Percentiles rank a stretch among this genome's conserved stretches.
phyloP scores from a whole-genome alignment of 2,113 vertebrate species.

The Aphyosemion australe region DNA sequence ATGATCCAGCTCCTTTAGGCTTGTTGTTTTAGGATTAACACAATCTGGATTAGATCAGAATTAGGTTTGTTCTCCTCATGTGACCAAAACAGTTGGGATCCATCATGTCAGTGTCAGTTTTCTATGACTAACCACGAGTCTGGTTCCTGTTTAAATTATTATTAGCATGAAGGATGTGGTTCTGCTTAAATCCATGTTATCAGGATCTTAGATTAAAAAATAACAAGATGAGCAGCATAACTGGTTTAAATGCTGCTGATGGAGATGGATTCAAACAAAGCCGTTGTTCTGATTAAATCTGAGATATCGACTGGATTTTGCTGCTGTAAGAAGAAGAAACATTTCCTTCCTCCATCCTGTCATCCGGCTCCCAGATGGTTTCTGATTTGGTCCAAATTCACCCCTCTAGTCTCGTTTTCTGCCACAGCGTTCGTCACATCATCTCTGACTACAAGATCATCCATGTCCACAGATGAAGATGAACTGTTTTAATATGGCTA shows the following conservation, averaged over 20 bases:
- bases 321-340: background rate
- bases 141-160: background rate
- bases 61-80: background rate
- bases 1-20: too few species aligned
- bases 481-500: constrained; percentile 29
- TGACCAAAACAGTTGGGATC: background rate
- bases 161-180: background rate
- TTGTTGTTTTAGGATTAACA: too few species aligned
- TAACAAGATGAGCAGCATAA: background rate
- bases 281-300: constrained; percentile 9
- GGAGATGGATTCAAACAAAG: background rate
- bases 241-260: background rate
- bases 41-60: background rate
- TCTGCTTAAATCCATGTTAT: background rate
- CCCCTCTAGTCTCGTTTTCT: constrained; percentile 1
- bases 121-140: too few species aligned
- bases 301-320: background rate
- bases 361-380: background rate
- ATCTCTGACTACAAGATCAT: background rate
- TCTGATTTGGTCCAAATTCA: background rate
- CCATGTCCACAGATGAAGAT: constrained; percentile 18
- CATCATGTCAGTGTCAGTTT: background rate
- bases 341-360: background rate
- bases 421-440: background rate
- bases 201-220: too few species aligned